Percentiles rank a stretch among this genome's conserved stretches.
Conservation (phyloP, 2,888 invertebrate species). For the Hetaerina titia region DNA sequence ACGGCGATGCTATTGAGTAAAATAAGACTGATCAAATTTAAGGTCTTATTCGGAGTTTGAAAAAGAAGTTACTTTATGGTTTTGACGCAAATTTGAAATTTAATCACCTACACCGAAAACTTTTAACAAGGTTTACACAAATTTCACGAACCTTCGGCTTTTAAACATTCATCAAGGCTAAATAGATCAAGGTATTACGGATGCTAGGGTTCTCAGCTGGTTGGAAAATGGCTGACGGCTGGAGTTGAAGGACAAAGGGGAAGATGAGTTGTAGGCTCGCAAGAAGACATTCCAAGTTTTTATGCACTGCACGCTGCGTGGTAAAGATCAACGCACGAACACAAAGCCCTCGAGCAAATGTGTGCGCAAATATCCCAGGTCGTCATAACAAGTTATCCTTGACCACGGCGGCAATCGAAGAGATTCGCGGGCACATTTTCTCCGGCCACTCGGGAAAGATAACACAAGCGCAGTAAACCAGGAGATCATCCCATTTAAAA, state of each 20-base stretch:
- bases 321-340: neutral
- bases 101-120: neutral
- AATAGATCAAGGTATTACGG: neutral
- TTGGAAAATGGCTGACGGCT: neutral
- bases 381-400: slow-evolving; percentile 39
- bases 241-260: neutral
- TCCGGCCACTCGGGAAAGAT: neutral
- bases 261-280: neutral
- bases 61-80: no score
- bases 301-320: neutral
- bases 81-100: neutral
- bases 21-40: no score
- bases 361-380: slow-evolving; percentile 2
- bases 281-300: slow-evolving; percentile 8
- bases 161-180: neutral
- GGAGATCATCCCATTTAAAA: neutral
- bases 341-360: neutral
- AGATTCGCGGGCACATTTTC: neutral
- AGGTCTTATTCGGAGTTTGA: neutral
- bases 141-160: neutral
- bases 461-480: neutral
- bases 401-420: neutral
- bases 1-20: no score
- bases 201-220: neutral
- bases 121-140: neutral